A percentile compares a stretch with the other conserved stretches of the same genome.
These are phyloP conservation scores for Pogonognathellus flavescens DNA, from an alignment of 1,140 invertebrate species.

Conservation along the genomic window DNA sequence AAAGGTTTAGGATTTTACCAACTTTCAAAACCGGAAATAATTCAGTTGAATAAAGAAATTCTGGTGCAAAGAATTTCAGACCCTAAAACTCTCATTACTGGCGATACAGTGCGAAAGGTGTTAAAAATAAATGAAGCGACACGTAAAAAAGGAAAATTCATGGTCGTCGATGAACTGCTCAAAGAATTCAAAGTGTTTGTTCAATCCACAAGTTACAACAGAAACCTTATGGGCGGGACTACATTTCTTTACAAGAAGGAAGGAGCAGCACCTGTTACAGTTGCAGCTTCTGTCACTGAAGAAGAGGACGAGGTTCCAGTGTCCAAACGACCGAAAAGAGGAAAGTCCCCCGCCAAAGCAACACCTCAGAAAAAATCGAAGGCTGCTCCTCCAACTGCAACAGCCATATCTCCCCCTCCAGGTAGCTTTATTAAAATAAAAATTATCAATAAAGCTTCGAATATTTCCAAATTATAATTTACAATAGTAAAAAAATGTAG, in stretches of 20 bases:
- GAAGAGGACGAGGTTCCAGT: not conserved
- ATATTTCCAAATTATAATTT: no score
- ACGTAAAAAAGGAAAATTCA: constrained; percentile 44
- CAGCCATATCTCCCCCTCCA: not conserved
- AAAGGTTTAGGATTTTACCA: constrained; percentile 53
- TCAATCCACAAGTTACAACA: constrained; percentile 59
- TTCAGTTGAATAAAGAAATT: constrained; percentile 56
- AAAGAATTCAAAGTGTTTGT: constrained; percentile 58
- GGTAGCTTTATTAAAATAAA: not conserved
- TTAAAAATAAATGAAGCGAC: constrained; percentile 39
- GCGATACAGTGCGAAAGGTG: constrained; percentile 35
- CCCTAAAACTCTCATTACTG: constrained; percentile 35
- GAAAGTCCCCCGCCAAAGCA: not conserved
- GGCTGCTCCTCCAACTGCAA: not conserved
- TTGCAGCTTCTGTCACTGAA: not conserved
- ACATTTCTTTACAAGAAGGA: constrained; percentile 54
- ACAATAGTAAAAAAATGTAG: constrained; percentile 6
- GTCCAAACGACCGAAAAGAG: not conserved
- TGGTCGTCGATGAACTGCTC: constrained; percentile 48
- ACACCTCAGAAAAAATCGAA: no score
- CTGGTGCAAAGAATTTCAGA: constrained; percentile 52
- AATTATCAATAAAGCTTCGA: no score
- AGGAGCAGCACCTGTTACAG: not conserved
- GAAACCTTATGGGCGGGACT: constrained; percentile 58
- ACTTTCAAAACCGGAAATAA: constrained; percentile 58